Conservation (phyloP, 1,140 invertebrate species). For the Ceratina calcarata region DNA sequence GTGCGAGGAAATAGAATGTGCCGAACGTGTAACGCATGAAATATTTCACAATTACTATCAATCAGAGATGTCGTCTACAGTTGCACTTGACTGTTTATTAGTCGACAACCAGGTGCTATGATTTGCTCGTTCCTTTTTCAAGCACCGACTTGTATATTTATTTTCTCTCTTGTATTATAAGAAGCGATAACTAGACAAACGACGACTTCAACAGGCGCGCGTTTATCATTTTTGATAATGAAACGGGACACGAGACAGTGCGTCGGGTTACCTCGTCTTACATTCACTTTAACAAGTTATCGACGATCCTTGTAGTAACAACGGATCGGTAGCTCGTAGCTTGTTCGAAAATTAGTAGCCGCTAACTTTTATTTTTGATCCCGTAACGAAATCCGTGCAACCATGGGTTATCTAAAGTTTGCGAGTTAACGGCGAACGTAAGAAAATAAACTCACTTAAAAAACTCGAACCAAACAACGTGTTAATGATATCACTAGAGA, state of each 20-base stretch:
- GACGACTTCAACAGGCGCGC: constrained; percentile 8
- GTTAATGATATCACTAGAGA: too few species aligned
- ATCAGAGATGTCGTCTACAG: too few species aligned
- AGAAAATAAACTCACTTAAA: too few species aligned
- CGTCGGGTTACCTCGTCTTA: constrained; percentile 41
- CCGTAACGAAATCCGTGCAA: not conserved
- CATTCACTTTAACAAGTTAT: constrained; percentile 37
- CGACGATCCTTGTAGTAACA: constrained; percentile 17
- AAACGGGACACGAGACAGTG: constrained; percentile 29
- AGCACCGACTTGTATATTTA: constrained; percentile 3
- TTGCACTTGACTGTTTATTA: too few species aligned
- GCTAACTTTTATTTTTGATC: not conserved
- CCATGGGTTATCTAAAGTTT: not conserved
- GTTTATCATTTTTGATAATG: constrained; percentile 46
- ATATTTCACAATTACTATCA: too few species aligned
- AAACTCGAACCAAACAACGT: too few species aligned
- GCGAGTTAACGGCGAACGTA: too few species aligned
- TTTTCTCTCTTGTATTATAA: constrained; percentile 18
- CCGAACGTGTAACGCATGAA: too few species aligned
- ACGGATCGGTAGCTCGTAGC: not conserved
- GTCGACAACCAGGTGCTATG: too few species aligned
- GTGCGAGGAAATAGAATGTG: too few species aligned
- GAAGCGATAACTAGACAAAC: constrained; percentile 26
- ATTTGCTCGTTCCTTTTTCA: not conserved
- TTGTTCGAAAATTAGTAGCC: not conserved